A percentile compares a stretch with the other conserved stretches of the same genome.
Conservation (phyloP, 64 coral and sea anemone genomes). For the Actinia equina region DNA sequence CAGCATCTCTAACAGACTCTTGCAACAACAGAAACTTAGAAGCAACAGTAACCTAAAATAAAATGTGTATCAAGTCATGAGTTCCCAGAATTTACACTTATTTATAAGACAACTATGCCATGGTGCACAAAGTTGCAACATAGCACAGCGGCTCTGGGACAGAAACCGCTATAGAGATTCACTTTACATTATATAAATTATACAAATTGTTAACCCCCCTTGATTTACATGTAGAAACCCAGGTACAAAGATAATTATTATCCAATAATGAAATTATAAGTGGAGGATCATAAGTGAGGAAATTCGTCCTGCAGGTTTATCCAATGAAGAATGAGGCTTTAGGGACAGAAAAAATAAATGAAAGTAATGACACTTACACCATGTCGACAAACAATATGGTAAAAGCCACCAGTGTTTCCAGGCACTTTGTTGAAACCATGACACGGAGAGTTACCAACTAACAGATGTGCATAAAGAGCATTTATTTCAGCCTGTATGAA, state of each 20-base stretch:
- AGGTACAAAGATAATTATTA: no score
- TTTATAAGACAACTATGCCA: neutral
- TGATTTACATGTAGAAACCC: no score
- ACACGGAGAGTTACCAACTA: constrained; percentile 43
- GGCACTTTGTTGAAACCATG: constrained; percentile 41
- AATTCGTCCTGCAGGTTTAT: neutral
- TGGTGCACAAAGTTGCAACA: neutral
- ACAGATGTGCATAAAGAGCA: constrained; percentile 1
- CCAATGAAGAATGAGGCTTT: neutral
- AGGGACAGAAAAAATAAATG: neutral
- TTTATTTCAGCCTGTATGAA: neutral
- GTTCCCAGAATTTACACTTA: neutral
- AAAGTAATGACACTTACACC: constrained; percentile 15
- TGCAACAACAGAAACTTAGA: constrained; percentile 18
- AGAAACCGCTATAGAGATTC: no score
- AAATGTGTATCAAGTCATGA: neutral
- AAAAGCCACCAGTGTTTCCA: constrained; percentile 46
- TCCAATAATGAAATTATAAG: no score
- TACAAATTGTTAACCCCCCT: no score
- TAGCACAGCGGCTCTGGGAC: no score
- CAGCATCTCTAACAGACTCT: constrained; percentile 30
- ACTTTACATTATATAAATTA: no score
- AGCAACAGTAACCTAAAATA: constrained; percentile 1
- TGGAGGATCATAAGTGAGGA: neutral
- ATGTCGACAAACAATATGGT: constrained; percentile 40